Evolutionary conservation across 2,113 vertebrate genomes (phyloP), one percentile per base, ranked within the genome.

Genomic region (Pandion haliaetus): DNA sequence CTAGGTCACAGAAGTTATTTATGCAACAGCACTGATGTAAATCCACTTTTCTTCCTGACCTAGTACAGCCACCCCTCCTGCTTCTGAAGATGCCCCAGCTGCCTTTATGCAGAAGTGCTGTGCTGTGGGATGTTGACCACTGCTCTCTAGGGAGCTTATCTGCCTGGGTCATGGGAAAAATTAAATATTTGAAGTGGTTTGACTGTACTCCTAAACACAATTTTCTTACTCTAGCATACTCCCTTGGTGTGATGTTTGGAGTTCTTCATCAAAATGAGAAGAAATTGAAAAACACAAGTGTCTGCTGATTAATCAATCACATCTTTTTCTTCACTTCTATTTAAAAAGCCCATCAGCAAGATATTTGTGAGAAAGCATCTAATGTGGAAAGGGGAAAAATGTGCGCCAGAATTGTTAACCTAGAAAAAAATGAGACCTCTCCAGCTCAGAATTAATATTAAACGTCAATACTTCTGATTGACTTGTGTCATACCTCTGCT

Each of bases 1-100:
- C 36, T 52, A 17, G 10, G 7, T 54, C n/a, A 62, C 8, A 55
- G 32, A 26, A 86, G 6, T 62, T 81, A 28, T 49, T 84, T 78
- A 36, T n/a, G 5, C 21, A 73, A 31, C 24, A 70, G 20, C 18
- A 45, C 6, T 55, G 19, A 14, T 55, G 9, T 5, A 76, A 83
- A 84, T 10, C 7, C 4, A 13, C 8, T 16, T 52, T 44, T 7
- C 1, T 16, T 6, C 26, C 12, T 3, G 2, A 3, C 13, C 14
- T 16, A 19, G 14, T 12, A 17, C 6, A 42, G 19, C 4, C 0
- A 8, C 6, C 8, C 6, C 14, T 66, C 8, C 34, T 45, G 31
- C 21, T 77, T 58, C 44, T 58, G 19, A 54, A 32, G 25, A 17
- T 82, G 49, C 2, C 14, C n/a, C n/a, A 49, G 16, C 26, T 58